A percentile compares a stretch with the other conserved stretches of the same genome.
Conservation (phyloP, 35 echinoderm and acorn worm genomes). For the Acanthaster planci region DNA sequence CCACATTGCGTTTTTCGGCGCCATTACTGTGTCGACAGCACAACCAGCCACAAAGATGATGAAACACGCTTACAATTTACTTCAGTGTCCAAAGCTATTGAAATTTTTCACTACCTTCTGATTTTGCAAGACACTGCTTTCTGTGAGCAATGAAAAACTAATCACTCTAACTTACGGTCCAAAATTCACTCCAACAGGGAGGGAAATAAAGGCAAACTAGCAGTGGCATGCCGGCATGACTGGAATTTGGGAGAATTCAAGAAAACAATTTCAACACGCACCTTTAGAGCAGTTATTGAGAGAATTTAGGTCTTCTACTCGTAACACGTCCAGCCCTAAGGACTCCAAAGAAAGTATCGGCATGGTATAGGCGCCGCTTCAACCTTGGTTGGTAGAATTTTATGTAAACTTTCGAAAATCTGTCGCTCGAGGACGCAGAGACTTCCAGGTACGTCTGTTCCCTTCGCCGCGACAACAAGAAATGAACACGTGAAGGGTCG, state of each 20-base stretch:
- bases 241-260: too few species aligned
- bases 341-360: neutral
- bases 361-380: neutral
- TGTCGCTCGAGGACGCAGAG: neutral
- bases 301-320: neutral
- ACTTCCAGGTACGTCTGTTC: neutral
- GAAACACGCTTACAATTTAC: too few species aligned
- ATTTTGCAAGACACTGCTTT: too few species aligned
- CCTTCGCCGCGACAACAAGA: neutral
- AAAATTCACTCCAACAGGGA: too few species aligned
- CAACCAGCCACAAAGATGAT: too few species aligned
- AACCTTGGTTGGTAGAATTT: neutral
- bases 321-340: constrained; percentile 8
- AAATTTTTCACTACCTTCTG: too few species aligned
- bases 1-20: neutral
- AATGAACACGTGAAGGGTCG: neutral
- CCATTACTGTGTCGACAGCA: constrained; percentile 12
- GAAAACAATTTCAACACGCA: neutral
- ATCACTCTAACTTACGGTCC: too few species aligned
- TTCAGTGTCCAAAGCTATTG: too few species aligned
- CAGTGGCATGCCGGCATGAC: too few species aligned
- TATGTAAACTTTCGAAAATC: neutral
- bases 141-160: too few species aligned
- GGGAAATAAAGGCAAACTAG: too few species aligned
- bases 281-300: neutral